Evolutionary conservation across 2,888 invertebrate genomes (phyloP).

Genomic region (Eulithis prunata): DNA sequence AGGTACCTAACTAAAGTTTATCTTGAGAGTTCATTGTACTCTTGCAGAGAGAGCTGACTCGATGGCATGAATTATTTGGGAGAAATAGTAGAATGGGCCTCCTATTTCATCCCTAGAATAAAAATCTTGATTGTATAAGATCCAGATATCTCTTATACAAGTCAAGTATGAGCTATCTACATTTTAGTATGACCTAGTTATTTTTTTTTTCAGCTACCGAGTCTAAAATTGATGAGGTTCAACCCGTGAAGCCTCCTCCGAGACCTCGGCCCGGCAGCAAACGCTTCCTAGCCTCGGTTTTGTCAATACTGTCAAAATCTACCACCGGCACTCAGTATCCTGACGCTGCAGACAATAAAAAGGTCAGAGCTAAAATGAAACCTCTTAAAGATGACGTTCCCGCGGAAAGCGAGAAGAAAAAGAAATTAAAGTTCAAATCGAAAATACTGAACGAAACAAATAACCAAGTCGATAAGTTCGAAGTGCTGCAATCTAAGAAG

Average conservation of each 20-base stretch:
- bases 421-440: slow-evolving; percentile 47
- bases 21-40: too few species aligned
- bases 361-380: slow-evolving; percentile 17
- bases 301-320: slow-evolving; percentile 59
- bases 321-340: slow-evolving; percentile 61
- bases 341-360: slow-evolving; percentile 37
- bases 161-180: too few species aligned
- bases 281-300: slow-evolving; percentile 56
- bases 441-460: slow-evolving; percentile 46
- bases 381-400: slow-evolving; percentile 5
- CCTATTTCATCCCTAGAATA: too few species aligned
- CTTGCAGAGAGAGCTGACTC: too few species aligned
- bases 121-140: too few species aligned
- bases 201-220: slow-evolving; percentile 36
- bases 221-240: slow-evolving; percentile 23
- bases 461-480: slow-evolving; percentile 46
- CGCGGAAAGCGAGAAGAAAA: slow-evolving; percentile 24
- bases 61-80: too few species aligned
- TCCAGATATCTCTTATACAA: too few species aligned
- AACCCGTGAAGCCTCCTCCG: slow-evolving; percentile 43
- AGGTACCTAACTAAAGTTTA: too few species aligned
- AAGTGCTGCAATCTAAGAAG: slow-evolving; percentile 56
- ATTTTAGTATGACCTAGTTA: too few species aligned
- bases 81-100: too few species aligned
- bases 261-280: slow-evolving; percentile 52